Percentiles rank a stretch among this genome's conserved stretches.
Evolutionary conservation across 2,797 vertebrate species (phyloP).

Genomic region (Zalophus californianus): DNA sequence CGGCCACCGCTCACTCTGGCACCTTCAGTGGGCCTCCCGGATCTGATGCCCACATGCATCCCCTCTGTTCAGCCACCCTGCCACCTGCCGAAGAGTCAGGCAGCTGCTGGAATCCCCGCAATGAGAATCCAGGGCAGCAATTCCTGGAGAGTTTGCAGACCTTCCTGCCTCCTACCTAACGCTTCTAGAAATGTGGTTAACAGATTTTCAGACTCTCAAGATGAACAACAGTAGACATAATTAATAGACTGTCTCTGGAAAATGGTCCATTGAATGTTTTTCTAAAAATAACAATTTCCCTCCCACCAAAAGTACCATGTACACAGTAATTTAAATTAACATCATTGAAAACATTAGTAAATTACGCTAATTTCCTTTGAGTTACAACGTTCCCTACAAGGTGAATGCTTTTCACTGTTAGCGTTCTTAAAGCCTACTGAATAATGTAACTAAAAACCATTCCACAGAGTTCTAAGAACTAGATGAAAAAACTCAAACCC

Average conservation of each 20-base stretch:
- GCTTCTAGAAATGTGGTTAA: conserved; percentile 3
- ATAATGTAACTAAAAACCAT: not conserved
- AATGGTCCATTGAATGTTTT: conserved; percentile 1
- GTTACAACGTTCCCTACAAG: conserved; percentile 10
- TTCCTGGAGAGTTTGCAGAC: not conserved
- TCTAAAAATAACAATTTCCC: conserved; percentile 52
- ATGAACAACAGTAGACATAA: conserved; percentile 18
- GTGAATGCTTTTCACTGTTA: not conserved
- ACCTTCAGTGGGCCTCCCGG: not conserved
- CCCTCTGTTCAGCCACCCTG: not conserved
- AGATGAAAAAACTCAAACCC: not conserved
- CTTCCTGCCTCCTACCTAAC: not conserved
- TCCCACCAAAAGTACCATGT: not conserved
- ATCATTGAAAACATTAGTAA: conserved; percentile 3
- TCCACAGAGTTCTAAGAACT: not conserved
- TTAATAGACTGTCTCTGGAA: conserved; percentile 37
- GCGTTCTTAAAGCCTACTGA: not conserved
- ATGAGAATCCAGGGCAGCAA: not conserved
- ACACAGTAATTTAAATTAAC: conserved; percentile 38
- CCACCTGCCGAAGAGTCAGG: not conserved
- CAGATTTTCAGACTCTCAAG: not conserved
- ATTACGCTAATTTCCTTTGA: conserved; percentile 48
- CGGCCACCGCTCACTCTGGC: not conserved
- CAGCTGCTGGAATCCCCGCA: not conserved
- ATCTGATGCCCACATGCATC: fast-evolving